Evolutionary conservation across 2,888 invertebrate genomes (phyloP).

Genomic region (Apoda limacodes): DNA sequence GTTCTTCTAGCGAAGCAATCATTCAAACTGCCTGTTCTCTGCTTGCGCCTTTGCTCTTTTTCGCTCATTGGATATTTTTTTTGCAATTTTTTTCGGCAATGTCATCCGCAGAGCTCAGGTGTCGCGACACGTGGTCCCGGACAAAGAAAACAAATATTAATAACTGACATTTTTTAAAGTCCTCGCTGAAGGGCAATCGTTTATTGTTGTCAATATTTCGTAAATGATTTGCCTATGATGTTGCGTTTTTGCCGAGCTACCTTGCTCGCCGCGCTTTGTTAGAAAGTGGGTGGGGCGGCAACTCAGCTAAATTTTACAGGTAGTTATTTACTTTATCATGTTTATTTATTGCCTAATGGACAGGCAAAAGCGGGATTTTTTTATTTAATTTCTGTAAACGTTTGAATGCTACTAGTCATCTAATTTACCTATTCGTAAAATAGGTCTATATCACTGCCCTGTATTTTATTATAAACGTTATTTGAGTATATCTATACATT

Average conservation of each 20-base stretch:
- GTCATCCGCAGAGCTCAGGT: constrained; percentile 67
- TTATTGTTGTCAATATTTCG: constrained; percentile 69
- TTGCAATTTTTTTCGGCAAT: constrained; percentile 52
- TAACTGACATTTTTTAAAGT: constrained; percentile 68
- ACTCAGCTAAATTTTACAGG: constrained; percentile 43
- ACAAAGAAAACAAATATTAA: constrained; percentile 68
- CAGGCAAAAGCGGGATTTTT: constrained; percentile 40
- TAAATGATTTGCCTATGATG: constrained; percentile 67
- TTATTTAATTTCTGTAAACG: constrained; percentile 9
- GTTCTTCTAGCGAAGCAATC: constrained; percentile 69
- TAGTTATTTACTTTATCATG: too few relatives aligned
- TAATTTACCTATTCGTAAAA: too few relatives aligned
- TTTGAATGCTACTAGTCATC: neutral
- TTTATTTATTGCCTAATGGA: constrained; percentile 63
- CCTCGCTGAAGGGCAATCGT: constrained; percentile 38
- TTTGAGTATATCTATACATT: too few relatives aligned
- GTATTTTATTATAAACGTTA: too few relatives aligned
- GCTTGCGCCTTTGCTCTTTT: constrained; percentile 67
- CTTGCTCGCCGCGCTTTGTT: constrained; percentile 42
- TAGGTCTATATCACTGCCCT: too few relatives aligned
- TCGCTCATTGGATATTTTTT: constrained; percentile 51
- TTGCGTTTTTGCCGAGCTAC: constrained; percentile 47
- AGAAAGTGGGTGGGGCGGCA: constrained; percentile 42
- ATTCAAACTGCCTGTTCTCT: constrained; percentile 69
- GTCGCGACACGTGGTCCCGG: constrained; percentile 62